Evolutionary conservation across 1,140 invertebrate genomes (phyloP), one percentile per base, ranked within the genome.

Genomic region (Cyrtorhinus lividipennis): DNA sequence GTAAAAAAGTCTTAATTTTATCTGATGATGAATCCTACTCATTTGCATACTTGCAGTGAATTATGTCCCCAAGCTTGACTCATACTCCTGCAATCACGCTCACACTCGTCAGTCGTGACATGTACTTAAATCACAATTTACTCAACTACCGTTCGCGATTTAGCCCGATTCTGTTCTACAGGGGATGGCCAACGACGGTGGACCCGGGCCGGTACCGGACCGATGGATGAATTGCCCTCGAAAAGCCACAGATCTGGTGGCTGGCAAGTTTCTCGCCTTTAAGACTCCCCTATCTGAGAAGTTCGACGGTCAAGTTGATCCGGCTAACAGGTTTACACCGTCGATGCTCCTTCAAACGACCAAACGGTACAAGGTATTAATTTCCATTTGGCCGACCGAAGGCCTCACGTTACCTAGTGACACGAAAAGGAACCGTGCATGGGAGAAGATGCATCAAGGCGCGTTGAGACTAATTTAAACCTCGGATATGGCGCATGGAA

Each of bases 201-300:
- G 76, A 66, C 78, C 83, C 61, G 86, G 84, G 2, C 80, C 82
- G 2, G 73, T 94, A 46, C 93, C 94, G 18, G 84, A 86, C 48
- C 80, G 93, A 65, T 98, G 95, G 95, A 76, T 95, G 0, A 79
- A 88, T 64, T 98, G 94, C 75, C 95, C 95, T 30, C 77, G 92
- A 65, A 95, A 93, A 77, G 81, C 87, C 23, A 72, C 81, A 20
- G 75, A 76, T 24, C 72, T 92, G 26, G 82, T 96, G 63, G 80
- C 80, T 1, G 82, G 84, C 66, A 89, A 88, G 69, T 92, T 92
- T 71, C 71, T 97, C 27, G 90, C 92, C 0, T 95, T 97, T 69
- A 98, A 98, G 74, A 95, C 93, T 10, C 93, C 93, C 1, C 75
- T 97, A 0, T 84, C 83, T 65, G 73, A 78, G 1, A 77, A 79